phyloP scores from a whole-genome alignment of 2,797 vertebrate species.

The Lutjanus campechanus region DNA sequence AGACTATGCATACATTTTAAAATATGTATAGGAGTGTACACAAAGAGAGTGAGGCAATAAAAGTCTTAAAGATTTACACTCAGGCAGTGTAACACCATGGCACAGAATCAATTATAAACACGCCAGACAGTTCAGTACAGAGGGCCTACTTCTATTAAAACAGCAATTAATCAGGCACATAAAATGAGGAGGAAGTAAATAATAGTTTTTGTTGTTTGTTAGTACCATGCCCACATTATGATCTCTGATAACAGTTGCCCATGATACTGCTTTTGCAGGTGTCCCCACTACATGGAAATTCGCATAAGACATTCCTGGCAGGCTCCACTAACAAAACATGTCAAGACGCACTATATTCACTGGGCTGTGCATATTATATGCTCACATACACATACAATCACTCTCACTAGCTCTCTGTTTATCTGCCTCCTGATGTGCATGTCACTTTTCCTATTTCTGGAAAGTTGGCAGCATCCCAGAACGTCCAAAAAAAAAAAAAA shows the following conservation, averaged over 20 bases:
- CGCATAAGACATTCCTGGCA: not conserved
- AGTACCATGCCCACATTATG: not conserved
- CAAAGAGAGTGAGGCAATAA: not conserved
- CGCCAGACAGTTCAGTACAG: not conserved
- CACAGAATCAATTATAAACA: not conserved
- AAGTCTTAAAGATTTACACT: conserved; percentile 4
- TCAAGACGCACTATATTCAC: not conserved
- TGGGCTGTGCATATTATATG: not conserved
- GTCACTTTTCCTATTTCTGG: conserved; percentile 17
- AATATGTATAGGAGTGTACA: not conserved
- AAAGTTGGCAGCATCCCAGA: conserved; percentile 5
- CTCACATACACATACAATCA: not conserved
- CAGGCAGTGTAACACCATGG: not conserved
- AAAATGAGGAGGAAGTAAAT: conserved; percentile 11
- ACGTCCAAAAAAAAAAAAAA: not conserved
- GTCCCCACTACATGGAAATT: not conserved
- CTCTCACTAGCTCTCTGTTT: not conserved
- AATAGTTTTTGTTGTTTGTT: not conserved
- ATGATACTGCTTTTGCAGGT: not conserved
- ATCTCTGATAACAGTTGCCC: not conserved
- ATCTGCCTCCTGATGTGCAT: not conserved
- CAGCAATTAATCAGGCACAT: not conserved
- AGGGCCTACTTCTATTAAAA: not conserved
- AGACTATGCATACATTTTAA: not conserved
- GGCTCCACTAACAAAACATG: not conserved